Evolutionary conservation across 1,140 invertebrate species (phyloP).

Genomic region (Bombus soroeensis): DNA sequence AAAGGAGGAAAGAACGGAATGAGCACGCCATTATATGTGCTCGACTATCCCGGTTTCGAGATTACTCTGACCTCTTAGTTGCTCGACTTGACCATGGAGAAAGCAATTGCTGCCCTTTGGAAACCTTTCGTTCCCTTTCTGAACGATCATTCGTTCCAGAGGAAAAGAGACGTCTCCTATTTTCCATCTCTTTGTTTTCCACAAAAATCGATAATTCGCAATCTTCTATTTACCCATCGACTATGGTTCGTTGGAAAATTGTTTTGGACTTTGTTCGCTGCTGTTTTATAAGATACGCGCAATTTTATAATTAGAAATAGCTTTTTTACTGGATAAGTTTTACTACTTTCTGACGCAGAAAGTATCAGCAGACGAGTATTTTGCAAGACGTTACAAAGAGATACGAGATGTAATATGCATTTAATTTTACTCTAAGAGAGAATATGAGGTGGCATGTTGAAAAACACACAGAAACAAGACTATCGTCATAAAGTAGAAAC

Average conservation of each 20-base stretch:
- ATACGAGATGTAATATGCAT: neutral
- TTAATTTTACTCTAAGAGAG: neutral
- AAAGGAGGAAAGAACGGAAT: constrained; percentile 17
- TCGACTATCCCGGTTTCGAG: constrained; percentile 18
- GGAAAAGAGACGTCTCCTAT: neutral
- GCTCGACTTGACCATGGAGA: constrained; percentile 1
- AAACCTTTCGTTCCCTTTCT: constrained; percentile 15
- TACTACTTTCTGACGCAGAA: neutral
- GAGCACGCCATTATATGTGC: constrained; percentile 33
- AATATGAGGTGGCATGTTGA: neutral
- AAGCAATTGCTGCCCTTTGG: neutral
- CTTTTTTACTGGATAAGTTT: neutral
- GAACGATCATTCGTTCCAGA: constrained; percentile 10
- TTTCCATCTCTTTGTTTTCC: neutral
- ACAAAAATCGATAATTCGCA: neutral
- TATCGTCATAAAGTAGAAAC: neutral
- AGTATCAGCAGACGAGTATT: neutral
- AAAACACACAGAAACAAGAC: neutral
- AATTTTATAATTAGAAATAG: too few species aligned
- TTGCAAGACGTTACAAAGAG: neutral
- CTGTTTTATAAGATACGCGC: too few species aligned
- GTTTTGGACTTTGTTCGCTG: neutral
- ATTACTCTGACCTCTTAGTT: constrained; percentile 21
- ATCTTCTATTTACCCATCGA: too few species aligned
- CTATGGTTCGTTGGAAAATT: neutral